A percentile compares a stretch with the other conserved stretches of the same genome.
These are phyloP conservation scores for Cyprinella venusta DNA, from an alignment of 2,797 vertebrate genomes.

Conservation along the genomic window DNA sequence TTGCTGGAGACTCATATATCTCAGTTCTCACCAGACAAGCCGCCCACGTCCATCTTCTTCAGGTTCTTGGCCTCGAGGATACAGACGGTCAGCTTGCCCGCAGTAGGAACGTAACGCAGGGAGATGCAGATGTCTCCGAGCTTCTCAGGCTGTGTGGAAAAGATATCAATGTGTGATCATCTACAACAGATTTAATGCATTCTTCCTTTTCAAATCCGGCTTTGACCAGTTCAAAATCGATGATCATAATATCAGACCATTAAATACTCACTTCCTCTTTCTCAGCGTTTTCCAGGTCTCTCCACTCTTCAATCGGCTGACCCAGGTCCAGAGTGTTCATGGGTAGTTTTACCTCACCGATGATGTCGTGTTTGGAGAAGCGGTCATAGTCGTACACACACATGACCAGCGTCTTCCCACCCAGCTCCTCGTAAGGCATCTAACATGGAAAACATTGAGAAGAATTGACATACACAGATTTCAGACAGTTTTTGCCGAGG, in stretches of 20 bases:
- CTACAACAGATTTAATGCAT: neutral
- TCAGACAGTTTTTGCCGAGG: neutral
- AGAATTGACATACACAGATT: conserved; percentile 10
- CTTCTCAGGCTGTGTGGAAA: conserved; percentile 88
- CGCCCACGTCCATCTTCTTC: conserved; percentile 99
- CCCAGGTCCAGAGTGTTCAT: conserved; percentile 98
- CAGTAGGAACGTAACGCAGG: conserved; percentile 94
- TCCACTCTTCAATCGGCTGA: conserved; percentile 95
- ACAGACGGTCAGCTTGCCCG: conserved; percentile 96
- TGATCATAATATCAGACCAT: neutral
- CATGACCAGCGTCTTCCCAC: conserved; percentile 94
- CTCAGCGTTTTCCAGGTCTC: conserved; percentile 92
- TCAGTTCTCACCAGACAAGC: conserved; percentile 87
- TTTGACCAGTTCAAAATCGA: neutral
- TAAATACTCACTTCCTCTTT: conserved; percentile 89
- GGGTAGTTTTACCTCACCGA: conserved; percentile 92
- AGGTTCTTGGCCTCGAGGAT: conserved; percentile 99
- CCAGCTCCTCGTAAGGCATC: conserved; percentile 96
- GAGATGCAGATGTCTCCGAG: conserved; percentile 98
- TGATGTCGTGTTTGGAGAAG: conserved; percentile 98
- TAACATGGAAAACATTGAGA: conserved; percentile 59
- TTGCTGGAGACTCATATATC: conserved; percentile 2
- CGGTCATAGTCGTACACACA: conserved; percentile 97
- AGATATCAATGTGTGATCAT: neutral
- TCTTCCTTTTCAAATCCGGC: neutral